Percentiles rank a stretch among this genome's conserved stretches.
Conservation (phyloP, 2,797 vertebrate species). For the Hemitrygon akajei region DNA sequence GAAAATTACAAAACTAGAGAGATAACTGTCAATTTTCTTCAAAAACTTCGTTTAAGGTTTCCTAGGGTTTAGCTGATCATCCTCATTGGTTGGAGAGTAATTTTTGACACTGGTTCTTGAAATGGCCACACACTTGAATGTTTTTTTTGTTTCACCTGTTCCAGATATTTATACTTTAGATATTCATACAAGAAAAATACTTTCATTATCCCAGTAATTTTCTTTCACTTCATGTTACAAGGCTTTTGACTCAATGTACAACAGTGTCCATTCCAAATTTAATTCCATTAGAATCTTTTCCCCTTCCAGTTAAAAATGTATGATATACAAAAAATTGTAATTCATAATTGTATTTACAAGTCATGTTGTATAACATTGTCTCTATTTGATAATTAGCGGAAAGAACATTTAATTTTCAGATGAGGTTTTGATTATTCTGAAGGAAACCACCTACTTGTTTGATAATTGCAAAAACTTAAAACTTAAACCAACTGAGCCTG, state of each 20-base stretch:
- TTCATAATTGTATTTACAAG: too few relatives aligned
- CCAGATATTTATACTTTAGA: neutral
- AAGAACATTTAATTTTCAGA: too few relatives aligned
- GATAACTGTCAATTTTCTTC: too few relatives aligned
- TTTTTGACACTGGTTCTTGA: neutral
- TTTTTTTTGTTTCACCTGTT: neutral
- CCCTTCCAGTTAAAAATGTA: neutral
- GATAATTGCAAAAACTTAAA: too few relatives aligned
- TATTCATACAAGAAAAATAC: neutral
- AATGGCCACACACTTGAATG: neutral
- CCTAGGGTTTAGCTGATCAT: neutral
- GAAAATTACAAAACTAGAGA: neutral
- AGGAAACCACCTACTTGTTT: too few relatives aligned
- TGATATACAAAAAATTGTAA: too few relatives aligned
- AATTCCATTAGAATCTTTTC: neutral
- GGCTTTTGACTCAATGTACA: neutral
- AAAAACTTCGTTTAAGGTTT: too few relatives aligned
- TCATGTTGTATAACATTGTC: too few relatives aligned
- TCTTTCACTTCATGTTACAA: neutral
- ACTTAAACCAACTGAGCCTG: too few relatives aligned
- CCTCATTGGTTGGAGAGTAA: neutral
- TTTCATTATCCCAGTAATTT: neutral
- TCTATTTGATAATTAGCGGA: too few relatives aligned
- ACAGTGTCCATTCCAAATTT: neutral
- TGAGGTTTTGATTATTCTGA: too few relatives aligned